Evolutionary conservation across 2,797 vertebrate species (phyloP).

Genomic region (Clarias platycephalus): DNA sequence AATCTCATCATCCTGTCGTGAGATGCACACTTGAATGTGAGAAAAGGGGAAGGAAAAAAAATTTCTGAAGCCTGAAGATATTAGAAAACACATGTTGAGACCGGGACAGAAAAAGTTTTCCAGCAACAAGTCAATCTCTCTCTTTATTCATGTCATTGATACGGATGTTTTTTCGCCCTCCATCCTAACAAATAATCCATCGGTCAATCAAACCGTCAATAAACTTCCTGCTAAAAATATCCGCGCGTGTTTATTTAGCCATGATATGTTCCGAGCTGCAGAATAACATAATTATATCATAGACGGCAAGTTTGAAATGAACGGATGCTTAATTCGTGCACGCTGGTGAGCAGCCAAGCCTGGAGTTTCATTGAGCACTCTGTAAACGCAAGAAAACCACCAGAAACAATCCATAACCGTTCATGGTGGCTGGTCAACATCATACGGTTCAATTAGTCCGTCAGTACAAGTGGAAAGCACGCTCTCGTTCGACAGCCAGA

Average conservation of each 20-base stretch:
- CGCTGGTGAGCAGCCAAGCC: conserved; percentile 35
- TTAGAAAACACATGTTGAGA: conserved; percentile 50
- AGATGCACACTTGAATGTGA: conserved; percentile 40
- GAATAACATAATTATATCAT: conserved; percentile 41
- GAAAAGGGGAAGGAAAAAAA: background rate
- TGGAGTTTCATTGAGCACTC: conserved; percentile 40
- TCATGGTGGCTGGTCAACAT: conserved; percentile 43
- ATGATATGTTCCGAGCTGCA: conserved; percentile 28
- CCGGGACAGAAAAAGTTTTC: conserved; percentile 41
- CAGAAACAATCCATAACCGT: conserved; percentile 41
- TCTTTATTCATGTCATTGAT: conserved; percentile 41
- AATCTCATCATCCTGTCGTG: conserved; percentile 50
- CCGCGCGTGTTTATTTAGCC: conserved; percentile 28
- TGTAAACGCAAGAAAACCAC: conserved; percentile 45
- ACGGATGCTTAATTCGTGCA: conserved; percentile 50
- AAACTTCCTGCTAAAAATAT: conserved; percentile 38
- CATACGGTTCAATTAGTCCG: conserved; percentile 41
- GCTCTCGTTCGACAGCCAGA: conserved; percentile 25
- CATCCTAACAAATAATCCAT: conserved; percentile 49
- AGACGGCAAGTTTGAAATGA: conserved; percentile 35
- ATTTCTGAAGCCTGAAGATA: conserved; percentile 19
- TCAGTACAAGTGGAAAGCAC: conserved; percentile 36
- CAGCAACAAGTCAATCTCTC: conserved; percentile 47
- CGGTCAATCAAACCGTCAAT: conserved; percentile 51
- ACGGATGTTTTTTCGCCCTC: conserved; percentile 27